These are phyloP conservation scores for Temnopleurus reevesii DNA, from an alignment of 53 echinoderm and acorn worm species.

Conservation along the genomic window DNA sequence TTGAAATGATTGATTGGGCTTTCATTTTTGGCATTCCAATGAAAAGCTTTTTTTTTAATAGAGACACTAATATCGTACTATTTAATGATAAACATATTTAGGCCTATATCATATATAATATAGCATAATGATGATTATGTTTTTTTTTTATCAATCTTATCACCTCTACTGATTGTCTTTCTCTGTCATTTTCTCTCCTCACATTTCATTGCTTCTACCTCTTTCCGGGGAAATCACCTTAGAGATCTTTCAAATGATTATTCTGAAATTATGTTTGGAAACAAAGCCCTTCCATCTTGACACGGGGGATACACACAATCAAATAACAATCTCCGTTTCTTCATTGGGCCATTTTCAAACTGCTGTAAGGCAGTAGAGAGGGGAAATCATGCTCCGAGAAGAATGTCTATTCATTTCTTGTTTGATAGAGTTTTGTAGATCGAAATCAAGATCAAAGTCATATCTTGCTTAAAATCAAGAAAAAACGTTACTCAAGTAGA, in stretches of 20 bases:
- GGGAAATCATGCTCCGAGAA: conserved; percentile 7
- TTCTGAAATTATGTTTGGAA: neutral
- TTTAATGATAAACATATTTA: too few relatives aligned
- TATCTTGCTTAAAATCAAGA: conserved; percentile 36
- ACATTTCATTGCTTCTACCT: neutral
- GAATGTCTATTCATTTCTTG: conserved; percentile 38
- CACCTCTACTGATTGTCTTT: neutral
- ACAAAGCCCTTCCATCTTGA: neutral
- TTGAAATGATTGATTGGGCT: too few relatives aligned
- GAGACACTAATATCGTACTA: too few relatives aligned
- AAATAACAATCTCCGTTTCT: conserved; percentile 4
- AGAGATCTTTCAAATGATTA: neutral
- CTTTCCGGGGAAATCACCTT: neutral
- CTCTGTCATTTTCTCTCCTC: neutral
- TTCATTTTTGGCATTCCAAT: too few relatives aligned
- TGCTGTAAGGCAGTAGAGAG: neutral
- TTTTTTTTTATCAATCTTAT: neutral
- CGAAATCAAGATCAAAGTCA: conserved; percentile 18
- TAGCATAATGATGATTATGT: too few relatives aligned
- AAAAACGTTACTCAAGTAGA: conserved; percentile 4
- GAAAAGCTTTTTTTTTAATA: too few relatives aligned
- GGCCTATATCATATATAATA: too few relatives aligned
- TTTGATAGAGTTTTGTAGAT: neutral
- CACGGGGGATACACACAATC: conserved; percentile 2
- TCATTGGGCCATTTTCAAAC: neutral